Base-by-base conservation (phyloP, 2,113 vertebrate genomes). In the Phocoena sinus region DNA sequence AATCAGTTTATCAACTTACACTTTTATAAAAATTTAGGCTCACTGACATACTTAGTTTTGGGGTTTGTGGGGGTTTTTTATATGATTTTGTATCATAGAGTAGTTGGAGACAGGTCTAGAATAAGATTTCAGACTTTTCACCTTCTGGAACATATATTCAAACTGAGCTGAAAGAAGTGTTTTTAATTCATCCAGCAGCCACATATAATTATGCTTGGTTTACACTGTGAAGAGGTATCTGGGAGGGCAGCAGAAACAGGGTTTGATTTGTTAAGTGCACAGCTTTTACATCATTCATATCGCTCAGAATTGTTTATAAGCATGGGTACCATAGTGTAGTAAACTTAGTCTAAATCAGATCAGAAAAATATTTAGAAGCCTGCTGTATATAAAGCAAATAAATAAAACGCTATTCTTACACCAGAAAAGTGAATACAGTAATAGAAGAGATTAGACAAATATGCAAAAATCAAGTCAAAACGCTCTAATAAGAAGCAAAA, bases 391-490 rank as follows among this genome's bases (percentile, higher is more conserved):
- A 74, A 74, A 67, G 44, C 36, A 62, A 85, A 33, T 70, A 60
- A 80, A 6, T 85, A 67, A 95, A 90, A 20, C 15, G 79, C 11
- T 18, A 47, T 76, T 89, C 28, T 94, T 62, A 4, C 1, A 84
- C 63, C 65, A 85, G 47, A 81, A 92, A 73, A 53, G 38, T 71
- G 18, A 94, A 62, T 41, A 68, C 8, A 41, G 18, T 44, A 62
- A 21, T 92, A 84, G 8, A 77, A 62, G 38, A 94, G 23, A 89
- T 80, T 84, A 80, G 26, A 84, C 33, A 79, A 74, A 80, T 73
- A 47, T 38, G 26, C n/a, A 88, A 90, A 80, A 93, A 86, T 85
- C n/a, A 97, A 56, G 56, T 36, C 11, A 93, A 68, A 92, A 38
- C 74, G 63, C 41, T 83, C 25, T 67, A 95, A 41, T 53, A 71